Conservation (phyloP, 2,113 vertebrate species). For the Sebastes schlegelii region DNA sequence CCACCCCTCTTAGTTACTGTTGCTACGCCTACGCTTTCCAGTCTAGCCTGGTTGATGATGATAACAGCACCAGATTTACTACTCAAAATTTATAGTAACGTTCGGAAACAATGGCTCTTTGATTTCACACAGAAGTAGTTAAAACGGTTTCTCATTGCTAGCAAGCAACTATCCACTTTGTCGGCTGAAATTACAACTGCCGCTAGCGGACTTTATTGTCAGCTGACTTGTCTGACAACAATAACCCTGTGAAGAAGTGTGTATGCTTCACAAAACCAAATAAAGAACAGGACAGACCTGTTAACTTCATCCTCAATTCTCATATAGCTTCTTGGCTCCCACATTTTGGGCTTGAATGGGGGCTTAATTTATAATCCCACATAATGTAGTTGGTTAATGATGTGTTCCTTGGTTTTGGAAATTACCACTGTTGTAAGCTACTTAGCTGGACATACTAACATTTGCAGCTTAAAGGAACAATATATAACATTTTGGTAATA, state of each 20-base stretch:
- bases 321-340: neutral
- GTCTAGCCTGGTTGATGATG: neutral
- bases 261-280: neutral
- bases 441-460: too few species aligned
- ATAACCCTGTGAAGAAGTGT: neutral
- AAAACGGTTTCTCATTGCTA: neutral
- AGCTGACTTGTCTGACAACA: neutral
- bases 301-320: neutral
- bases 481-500: too few species aligned
- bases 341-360: neutral
- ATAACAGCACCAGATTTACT: neutral
- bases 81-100: neutral
- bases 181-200: neutral
- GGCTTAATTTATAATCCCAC: neutral
- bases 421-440: neutral
- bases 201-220: neutral
- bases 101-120: neutral
- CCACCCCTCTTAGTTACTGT: neutral
- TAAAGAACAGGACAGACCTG: neutral
- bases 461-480: too few species aligned
- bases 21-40: neutral
- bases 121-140: conserved; percentile 1
- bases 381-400: neutral
- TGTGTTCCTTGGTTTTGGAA: neutral
- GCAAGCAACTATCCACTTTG: neutral